Base-by-base conservation (phyloP, 2,113 vertebrate species). In the Ranitomeya variabilis region DNA sequence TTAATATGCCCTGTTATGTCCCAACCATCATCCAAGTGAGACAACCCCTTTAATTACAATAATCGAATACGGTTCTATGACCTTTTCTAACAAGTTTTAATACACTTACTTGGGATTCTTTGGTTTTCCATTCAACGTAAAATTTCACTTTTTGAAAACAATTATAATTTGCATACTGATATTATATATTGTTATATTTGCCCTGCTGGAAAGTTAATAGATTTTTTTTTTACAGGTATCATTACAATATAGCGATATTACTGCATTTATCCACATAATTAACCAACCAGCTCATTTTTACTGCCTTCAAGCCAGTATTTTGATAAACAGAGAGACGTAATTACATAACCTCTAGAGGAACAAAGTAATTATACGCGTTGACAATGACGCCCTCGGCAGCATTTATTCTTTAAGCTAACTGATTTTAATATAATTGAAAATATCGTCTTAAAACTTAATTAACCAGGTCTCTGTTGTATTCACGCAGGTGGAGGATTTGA, bases 401-500 rank as follows among this genome's bases (percentile, higher is more conserved):
- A 93, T 95, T 94, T 94, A 31, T 64, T 93, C 93, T 95, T 94
- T 95, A 95, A 95, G 94, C 92, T 93, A 93, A 91, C 92, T 95
- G 92, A 89, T 95, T 95, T 94, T 94, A 94, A 95, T 95, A 95
- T 94, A 73, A 95, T 95, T 96, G 95, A 95, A 95, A 95, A 54
- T 66, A 95, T 94, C 94, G 94, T 80, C 94, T 95, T 95, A 95
- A 95, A 94, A 95, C 94, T 95, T 95, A 96, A 96, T 96, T 96
- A 89, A 94, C 92, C 91, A 94, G 93, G 94, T 95, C 93, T 95
- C 92, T 94, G 92, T 92, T 93, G 37, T 93, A 93, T 94, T 94
- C 93, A 93, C 94, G 93, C 92, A 97, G 95, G 95, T 97, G 91
- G 95, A 99, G 95, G 96, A 97, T 92, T 92, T 96, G 90, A 97